Percentiles rank a stretch among this genome's conserved stretches.
Conservation (phyloP, 35 echinoderm and acorn worm species). For the Chiridota heheva region DNA sequence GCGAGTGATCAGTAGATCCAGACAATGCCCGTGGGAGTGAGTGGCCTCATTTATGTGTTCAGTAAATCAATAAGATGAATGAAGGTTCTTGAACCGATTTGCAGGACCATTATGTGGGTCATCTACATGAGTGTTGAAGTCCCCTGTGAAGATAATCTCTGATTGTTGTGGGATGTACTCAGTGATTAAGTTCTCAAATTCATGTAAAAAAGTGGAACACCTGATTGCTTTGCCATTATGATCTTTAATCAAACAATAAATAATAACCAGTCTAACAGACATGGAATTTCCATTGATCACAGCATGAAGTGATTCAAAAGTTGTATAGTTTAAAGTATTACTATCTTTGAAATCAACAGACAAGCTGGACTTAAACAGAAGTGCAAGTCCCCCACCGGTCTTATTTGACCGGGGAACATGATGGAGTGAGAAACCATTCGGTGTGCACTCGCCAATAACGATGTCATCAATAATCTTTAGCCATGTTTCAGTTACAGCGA, state of each 20-base stretch:
- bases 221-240: not conserved
- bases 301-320: slow-evolving; percentile 47
- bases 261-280: slow-evolving; percentile 33
- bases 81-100: too few relatives aligned
- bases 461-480: slow-evolving; percentile 26
- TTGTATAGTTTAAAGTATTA: not conserved
- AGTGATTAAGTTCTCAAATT: slow-evolving; percentile 42
- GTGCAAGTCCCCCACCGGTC: slow-evolving; percentile 52
- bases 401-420: slow-evolving; percentile 36
- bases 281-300: slow-evolving; percentile 4
- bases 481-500: slow-evolving; percentile 70
- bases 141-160: slow-evolving; percentile 38
- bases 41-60: too few relatives aligned
- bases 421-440: slow-evolving; percentile 31
- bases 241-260: slow-evolving; percentile 42
- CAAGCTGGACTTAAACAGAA: slow-evolving; percentile 44
- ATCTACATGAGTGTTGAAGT: too few relatives aligned
- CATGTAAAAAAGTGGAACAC: slow-evolving; percentile 24
- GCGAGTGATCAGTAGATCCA: too few relatives aligned
- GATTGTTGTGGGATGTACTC: slow-evolving; percentile 16
- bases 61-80: too few relatives aligned
- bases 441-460: slow-evolving; percentile 18
- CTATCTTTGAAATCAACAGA: not conserved
- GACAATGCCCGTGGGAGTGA: too few relatives aligned
- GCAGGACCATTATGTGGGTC: too few relatives aligned